Conservation (phyloP, 2,797 vertebrate species). For the Hydrocynus forskahlii region DNA sequence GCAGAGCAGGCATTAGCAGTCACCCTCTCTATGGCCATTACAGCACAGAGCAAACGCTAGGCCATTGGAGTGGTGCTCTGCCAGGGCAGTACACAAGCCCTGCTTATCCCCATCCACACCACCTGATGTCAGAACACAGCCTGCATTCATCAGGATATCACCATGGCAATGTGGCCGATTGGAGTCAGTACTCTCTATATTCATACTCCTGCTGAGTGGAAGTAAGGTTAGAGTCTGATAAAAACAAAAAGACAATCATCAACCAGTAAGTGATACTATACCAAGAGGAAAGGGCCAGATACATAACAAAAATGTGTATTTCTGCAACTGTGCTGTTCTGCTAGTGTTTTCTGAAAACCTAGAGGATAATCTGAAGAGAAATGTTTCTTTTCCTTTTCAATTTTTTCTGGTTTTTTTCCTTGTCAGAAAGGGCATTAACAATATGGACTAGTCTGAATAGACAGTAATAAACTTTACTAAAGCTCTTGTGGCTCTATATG, state of each 20-base stretch:
- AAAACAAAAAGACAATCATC: background rate
- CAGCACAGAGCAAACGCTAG: slow-evolving; percentile 61
- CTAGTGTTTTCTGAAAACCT: background rate
- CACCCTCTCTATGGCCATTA: slow-evolving; percentile 67
- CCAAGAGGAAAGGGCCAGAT: background rate
- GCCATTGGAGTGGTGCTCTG: slow-evolving; percentile 70
- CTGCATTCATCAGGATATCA: slow-evolving; percentile 64
- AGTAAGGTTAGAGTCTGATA: no score
- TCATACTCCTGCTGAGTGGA: slow-evolving; percentile 83
- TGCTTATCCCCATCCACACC: slow-evolving; percentile 38
- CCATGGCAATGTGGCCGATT: slow-evolving; percentile 74
- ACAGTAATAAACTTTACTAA: background rate
- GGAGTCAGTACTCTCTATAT: slow-evolving; percentile 85
- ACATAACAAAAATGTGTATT: background rate
- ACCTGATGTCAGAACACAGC: slow-evolving; percentile 69
- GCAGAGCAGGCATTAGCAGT: slow-evolving; percentile 53
- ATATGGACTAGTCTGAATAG: background rate
- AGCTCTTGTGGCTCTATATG: background rate
- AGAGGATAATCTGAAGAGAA: background rate
- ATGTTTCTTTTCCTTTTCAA: no score
- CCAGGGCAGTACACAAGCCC: slow-evolving; percentile 66
- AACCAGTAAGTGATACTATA: background rate
- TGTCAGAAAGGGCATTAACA: background rate
- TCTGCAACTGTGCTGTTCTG: background rate
- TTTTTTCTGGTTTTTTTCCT: background rate